A percentile compares a stretch with the other conserved stretches of the same genome.
phyloP scores from a whole-genome alignment of 2,888 invertebrate species.

The Athripsodes cinereus region DNA sequence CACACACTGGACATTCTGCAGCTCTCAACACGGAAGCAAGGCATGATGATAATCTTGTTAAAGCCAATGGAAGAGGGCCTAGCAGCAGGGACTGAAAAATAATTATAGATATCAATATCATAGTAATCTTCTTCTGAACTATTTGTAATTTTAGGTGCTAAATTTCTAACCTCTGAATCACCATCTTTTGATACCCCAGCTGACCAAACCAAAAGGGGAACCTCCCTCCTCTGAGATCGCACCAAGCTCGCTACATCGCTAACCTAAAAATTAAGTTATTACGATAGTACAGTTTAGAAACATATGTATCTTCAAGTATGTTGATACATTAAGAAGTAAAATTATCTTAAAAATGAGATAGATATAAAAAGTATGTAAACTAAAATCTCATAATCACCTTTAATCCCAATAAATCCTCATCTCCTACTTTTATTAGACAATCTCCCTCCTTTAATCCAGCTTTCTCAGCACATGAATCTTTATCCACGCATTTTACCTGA shows the following conservation, averaged over 20 bases:
- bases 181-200: slow-evolving; percentile 13
- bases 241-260: not conserved
- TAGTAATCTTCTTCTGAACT: no score
- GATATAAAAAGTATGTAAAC: no score
- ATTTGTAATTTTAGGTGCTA: not conserved
- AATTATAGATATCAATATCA: no score
- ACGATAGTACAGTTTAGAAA: no score
- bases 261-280: not conserved
- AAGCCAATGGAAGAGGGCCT: slow-evolving; percentile 22
- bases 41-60: slow-evolving; percentile 18
- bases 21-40: slow-evolving; percentile 19
- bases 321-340: no score
- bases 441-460: slow-evolving; percentile 65
- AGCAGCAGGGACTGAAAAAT: slow-evolving; percentile 20
- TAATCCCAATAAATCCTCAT: slow-evolving; percentile 42
- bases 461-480: slow-evolving; percentile 53
- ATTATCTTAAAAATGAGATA: no score
- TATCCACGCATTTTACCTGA: slow-evolving; percentile 58
- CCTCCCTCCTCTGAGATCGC: not conserved
- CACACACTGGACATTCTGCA: slow-evolving; percentile 24
- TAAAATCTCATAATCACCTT: slow-evolving; percentile 12
- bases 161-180: slow-evolving; percentile 20
- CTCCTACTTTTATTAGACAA: slow-evolving; percentile 63
- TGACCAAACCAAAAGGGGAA: slow-evolving; percentile 17
- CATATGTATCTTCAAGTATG: no score